Percentiles rank a stretch among this genome's conserved stretches.
Conservation (phyloP, 1,140 invertebrate species). For the Heliconius congener region DNA sequence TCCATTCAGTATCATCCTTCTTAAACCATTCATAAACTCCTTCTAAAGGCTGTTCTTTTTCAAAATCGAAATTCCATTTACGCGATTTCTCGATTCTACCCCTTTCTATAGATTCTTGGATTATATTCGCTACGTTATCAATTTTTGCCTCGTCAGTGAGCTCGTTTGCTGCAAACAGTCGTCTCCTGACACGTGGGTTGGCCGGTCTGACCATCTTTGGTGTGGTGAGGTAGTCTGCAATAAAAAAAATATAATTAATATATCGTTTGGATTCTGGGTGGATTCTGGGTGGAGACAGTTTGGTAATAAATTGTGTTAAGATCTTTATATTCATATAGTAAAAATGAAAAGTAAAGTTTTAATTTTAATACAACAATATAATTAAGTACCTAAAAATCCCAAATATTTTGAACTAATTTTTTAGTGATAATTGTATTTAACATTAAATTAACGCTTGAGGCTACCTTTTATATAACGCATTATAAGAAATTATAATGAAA, state of each 20-base stretch:
- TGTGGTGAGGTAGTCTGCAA: conserved; percentile 56
- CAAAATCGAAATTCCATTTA: conserved; percentile 66
- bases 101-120: conserved; percentile 50
- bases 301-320: too few relatives aligned
- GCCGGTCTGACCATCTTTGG: conserved; percentile 56
- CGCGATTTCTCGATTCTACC: conserved; percentile 47
- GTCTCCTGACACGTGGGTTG: conserved; percentile 47
- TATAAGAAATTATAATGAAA: too few relatives aligned
- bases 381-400: too few relatives aligned
- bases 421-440: too few relatives aligned
- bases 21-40: conserved; percentile 13
- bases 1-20: conserved; percentile 22
- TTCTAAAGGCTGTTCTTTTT: conserved; percentile 44
- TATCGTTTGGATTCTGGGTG: too few relatives aligned
- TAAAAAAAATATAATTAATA: conserved; percentile 34
- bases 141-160: conserved; percentile 46
- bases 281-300: too few relatives aligned
- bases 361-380: too few relatives aligned
- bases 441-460: too few relatives aligned
- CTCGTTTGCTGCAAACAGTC: conserved; percentile 52
- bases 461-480: too few relatives aligned
- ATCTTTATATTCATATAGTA: too few relatives aligned
- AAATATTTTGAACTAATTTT: too few relatives aligned
- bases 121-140: conserved; percentile 55
- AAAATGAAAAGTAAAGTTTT: too few relatives aligned